Evolutionary conservation across 2,113 vertebrate genomes (phyloP), one percentile per base, ranked within the genome.

Genomic region (Hydrolagus affinis): DNA sequence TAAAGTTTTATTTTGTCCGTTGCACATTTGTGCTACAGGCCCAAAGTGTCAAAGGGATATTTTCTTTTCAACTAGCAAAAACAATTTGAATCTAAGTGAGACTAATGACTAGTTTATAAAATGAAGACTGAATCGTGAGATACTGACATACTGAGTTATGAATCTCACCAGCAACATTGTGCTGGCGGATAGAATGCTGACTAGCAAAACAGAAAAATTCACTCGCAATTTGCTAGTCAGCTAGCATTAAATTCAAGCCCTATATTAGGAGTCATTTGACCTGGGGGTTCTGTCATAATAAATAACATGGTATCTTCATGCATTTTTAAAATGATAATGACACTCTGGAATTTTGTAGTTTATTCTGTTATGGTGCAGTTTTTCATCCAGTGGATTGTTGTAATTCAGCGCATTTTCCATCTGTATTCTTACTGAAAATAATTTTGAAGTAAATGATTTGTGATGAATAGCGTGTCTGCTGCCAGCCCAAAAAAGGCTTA

Each of bases 381-480:
- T 78, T 78, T 44, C n/a, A 21, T 77, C 74, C 10, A 59, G 23
- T 77, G 56, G 74, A 64, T 64, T 80, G 77, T 83, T 66, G 60
- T 83, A 83, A 32, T 83, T 66, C 62, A 68, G 60, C 66, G 19
- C 78, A 83, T 83, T 83, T 83, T 83, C 60, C 62, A 83, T 32
- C 78, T 21, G 12, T 64, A 80, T 23, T 28, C 28, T 80, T 12
- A 80, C 23, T 64, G 77, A 80, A 83, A 62, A 59, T 83, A 83
- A 83, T 83, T 83, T 83, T 83, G 77, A 83, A 83, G 28, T 83
- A 68, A 83, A 83, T 83, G 78, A 32, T 83, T 66, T 21, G 28
- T 83, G 78, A 83, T 83, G 78, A 83, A 83, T 83, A 66, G 19
- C 78, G 4, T 83, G 78, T 32, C 60, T 66, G 60, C 62, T 83